These are phyloP conservation scores for Apodemia duryi DNA, from an alignment of 2,888 invertebrate genomes.

Conservation along the genomic window DNA sequence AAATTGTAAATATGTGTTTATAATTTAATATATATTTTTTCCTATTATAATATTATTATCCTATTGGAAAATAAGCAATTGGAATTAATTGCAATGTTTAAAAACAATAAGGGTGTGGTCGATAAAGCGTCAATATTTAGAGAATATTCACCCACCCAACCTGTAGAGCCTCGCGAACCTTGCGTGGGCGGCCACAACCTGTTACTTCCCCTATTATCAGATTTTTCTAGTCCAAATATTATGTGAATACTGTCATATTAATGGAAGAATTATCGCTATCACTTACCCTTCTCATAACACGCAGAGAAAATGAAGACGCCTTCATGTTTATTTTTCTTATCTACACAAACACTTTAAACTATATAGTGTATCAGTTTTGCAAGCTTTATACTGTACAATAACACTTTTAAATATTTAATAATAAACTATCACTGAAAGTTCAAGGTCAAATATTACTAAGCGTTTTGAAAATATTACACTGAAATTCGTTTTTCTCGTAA, in stretches of 20 bases:
- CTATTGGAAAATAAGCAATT: too few relatives aligned
- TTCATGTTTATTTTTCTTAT: constrained; percentile 79
- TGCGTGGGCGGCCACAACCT: constrained; percentile 40
- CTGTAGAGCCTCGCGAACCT: constrained; percentile 48
- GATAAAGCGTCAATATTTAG: constrained; percentile 39
- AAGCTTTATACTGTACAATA: constrained; percentile 16
- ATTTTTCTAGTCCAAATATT: constrained; percentile 20
- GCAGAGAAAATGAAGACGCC: constrained; percentile 87
- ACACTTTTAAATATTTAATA: background rate
- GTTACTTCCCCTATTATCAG: constrained; percentile 32
- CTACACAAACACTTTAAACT: constrained; percentile 35
- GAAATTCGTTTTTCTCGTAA: constrained; percentile 14
- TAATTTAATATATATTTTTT: too few relatives aligned
- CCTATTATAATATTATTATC: too few relatives aligned
- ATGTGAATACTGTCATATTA: constrained; percentile 24
- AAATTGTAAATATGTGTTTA: too few relatives aligned
- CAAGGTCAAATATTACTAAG: constrained; percentile 16
- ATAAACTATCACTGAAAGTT: constrained; percentile 22
- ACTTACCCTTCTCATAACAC: constrained; percentile 89
- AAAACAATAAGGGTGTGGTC: constrained; percentile 53
- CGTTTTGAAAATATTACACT: constrained; percentile 13
- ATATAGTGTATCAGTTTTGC: constrained; percentile 17
- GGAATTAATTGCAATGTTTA: too few relatives aligned
- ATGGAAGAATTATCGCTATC: background rate
- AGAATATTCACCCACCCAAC: constrained; percentile 43